Percentiles rank a stretch among this genome's conserved stretches.
Conservation (phyloP, 2,113 vertebrate genomes). For the Heptranchias perlo region DNA sequence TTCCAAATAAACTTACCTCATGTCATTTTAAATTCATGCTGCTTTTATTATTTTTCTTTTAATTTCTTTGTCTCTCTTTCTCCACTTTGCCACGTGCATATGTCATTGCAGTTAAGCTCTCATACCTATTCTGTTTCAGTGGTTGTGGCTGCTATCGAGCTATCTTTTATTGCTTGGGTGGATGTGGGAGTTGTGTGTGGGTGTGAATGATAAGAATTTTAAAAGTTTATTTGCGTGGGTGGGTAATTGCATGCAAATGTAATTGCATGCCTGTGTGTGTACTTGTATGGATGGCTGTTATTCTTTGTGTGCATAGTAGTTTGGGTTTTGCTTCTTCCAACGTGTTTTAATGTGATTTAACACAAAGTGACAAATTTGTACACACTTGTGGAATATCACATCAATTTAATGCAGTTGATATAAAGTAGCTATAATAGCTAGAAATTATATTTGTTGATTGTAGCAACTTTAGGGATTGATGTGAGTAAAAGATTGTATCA, state of each 20-base stretch:
- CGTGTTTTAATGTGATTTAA: constrained; percentile 15
- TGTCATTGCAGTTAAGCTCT: not conserved
- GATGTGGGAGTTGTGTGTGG: constrained; percentile 10
- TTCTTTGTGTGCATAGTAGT: not conserved
- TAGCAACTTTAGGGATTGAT: not conserved
- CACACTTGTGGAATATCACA: not conserved
- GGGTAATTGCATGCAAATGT: not conserved
- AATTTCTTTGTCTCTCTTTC: not conserved
- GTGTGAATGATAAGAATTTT: constrained; percentile 17
- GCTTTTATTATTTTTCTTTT: not conserved
- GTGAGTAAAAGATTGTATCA: not conserved
- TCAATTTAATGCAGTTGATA: not conserved
- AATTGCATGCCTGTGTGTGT: too few species aligned
- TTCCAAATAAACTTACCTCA: not conserved
- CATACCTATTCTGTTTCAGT: not conserved
- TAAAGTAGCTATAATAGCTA: not conserved
- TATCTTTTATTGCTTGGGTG: constrained; percentile 9
- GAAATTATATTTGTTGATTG: not conserved
- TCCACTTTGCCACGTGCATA: not conserved
- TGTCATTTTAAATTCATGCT: not conserved
- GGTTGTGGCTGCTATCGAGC: not conserved
- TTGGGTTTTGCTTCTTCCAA: not conserved
- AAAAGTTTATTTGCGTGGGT: not conserved
- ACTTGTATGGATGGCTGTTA: not conserved
- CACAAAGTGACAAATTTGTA: not conserved